Conservation (phyloP, 30 jellyfish, hydroid and myxozoan genomes). For the Aurelia sp. region DNA sequence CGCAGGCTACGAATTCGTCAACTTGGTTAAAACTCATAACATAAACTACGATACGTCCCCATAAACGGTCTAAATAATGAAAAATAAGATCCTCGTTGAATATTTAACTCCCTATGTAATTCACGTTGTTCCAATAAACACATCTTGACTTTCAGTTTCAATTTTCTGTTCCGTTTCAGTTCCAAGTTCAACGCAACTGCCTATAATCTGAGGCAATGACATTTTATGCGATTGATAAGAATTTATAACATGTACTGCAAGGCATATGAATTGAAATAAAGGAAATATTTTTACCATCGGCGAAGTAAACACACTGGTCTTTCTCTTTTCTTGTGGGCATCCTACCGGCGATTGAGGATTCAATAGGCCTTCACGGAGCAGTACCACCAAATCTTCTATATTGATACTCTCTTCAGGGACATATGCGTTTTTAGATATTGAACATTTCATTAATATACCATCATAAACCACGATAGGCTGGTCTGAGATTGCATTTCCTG, state of each 20-base stretch:
- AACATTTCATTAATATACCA: slow-evolving; percentile 45
- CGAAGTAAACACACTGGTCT: no score
- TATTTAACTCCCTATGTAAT: neutral
- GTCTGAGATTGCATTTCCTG: no score
- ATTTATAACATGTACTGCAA: no score
- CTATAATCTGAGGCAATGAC: no score
- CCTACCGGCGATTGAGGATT: slow-evolving; percentile 13
- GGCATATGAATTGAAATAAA: no score
- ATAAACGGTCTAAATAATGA: no score
- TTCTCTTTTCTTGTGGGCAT: slow-evolving; percentile 7
- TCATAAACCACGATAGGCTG: slow-evolving; percentile 32
- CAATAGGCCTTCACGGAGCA: slow-evolving; percentile 15
- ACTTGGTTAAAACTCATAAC: neutral
- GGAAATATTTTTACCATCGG: no score
- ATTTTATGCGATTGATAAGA: no score
- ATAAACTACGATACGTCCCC: no score
- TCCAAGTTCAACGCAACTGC: no score
- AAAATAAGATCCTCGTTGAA: no score
- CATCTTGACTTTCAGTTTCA: neutral
- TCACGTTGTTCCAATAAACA: neutral
- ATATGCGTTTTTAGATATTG: slow-evolving; percentile 4
- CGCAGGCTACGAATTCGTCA: no score
- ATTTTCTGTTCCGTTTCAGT: neutral
- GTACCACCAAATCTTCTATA: slow-evolving; percentile 32
- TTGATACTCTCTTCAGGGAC: slow-evolving; percentile 62